Base-by-base conservation (phyloP, 2,113 vertebrate genomes). In the Carassius gibelio region DNA sequence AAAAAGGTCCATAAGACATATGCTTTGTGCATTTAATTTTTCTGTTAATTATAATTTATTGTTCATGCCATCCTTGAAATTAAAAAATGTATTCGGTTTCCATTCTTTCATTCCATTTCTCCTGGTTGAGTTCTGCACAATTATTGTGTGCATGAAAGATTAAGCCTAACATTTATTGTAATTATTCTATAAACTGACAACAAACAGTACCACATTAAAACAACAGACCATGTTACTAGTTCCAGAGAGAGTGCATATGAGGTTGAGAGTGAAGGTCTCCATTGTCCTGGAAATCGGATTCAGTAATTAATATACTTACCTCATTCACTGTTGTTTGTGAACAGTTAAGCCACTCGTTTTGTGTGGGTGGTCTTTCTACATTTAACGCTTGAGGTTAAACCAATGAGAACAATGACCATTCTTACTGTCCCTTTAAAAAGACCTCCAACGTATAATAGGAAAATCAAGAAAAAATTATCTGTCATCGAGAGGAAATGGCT, bases 401-500 rank as follows among this genome's bases (percentile, higher is more conserved):
- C 71, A 48, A 21, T 48, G 23, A 45, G 36, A n/a, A 74, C 42
- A 74, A 48, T 48, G 10, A 48, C 10, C 21, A 74, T 74, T 48
- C 42, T 74, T 6, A 7, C 10, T 5, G 19, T 61, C 57, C n/a
- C 21, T 61, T 61, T 61, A 72, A 72, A 72, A 10, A 42, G 69
- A 42, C 36, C 42, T 74, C 42, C 42, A 14, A n/a, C 69, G n/a
- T 72, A 21, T 11, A 71, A 38, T 38, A 71, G 34, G 17, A 21
- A 69, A 69, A 69, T 69, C 34, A 0, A 74, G 71, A 21, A 7
- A 48, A 48, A 74, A 74, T 4, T 0, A 45, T 48, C 21, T 74
- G 71, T 74, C 71, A 21, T 71, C 68, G 34, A 71, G 17, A 38
- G 17, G 68, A 71, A 71, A 71, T 71, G 36, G 17, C 68, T 71